Evolutionary conservation across 1,140 invertebrate genomes (phyloP), one percentile per base, ranked within the genome.

Genomic region (Drosophila suzukii): DNA sequence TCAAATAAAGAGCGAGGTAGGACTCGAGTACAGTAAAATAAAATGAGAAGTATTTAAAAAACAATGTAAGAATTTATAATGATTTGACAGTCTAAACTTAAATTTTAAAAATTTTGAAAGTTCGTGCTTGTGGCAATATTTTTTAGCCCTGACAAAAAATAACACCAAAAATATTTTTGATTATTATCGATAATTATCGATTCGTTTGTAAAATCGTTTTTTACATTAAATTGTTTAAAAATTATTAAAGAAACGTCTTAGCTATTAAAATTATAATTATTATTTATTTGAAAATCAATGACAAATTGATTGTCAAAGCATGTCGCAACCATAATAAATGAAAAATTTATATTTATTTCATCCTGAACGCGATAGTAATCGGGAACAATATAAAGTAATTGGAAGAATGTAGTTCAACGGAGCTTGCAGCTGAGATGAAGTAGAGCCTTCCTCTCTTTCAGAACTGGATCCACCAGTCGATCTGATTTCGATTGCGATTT

Each of bases 391-490:
- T n/a, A 12, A n/a, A 7, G 6, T 20, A 41, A 56, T 30, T 50
- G 27, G 8, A 56, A 20, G 12, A 36, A 38, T 38, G 11, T 20
- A 38, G 51, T 10, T 24, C 17, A n/a, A 20, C 13, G 38, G 3
- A 5, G 12, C 15, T n/a, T 50, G 36, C 36, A 34, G 49, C 4
- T 49, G 30, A 20, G 13, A 15, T 49, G 17, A 4, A 49, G n/a
- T 24, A 15, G 8, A 0, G 4, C 13, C 11, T 12, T 7, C 10
- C 2, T 3, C n/a, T 24, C 12, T 57, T 60, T 17, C 32, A 60
- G 47, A 60, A 60, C 20, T 60, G 47, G 58, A 36, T 38, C 24
- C 24, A 32, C 27, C 32, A 60, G n/a, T 54, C 7, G 2, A 24
- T 30, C 36, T 41, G 15, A 41, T n/a, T 11, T 17, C 34, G 15